Evolutionary conservation across 2,888 invertebrate species (phyloP).

Genomic region (Coenonympha glycerion): DNA sequence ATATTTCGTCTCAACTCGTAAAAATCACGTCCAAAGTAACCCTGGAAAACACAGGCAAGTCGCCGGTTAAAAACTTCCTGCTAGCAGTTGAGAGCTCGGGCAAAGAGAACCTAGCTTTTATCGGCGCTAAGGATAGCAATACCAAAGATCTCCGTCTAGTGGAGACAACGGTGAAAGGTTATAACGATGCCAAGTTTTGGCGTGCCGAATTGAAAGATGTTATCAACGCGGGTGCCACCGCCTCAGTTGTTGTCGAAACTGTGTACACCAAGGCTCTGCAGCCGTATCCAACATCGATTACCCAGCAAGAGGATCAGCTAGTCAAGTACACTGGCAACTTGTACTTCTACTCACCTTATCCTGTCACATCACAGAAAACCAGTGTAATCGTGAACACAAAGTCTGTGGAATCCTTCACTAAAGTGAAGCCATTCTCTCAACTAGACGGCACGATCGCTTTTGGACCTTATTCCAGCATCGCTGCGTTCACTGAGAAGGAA

Average conservation of each 20-base stretch:
- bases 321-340: conserved; percentile 91
- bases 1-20: conserved; percentile 91
- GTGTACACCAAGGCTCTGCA: conserved; percentile 84
- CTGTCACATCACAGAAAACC: conserved; percentile 86
- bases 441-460: conserved; percentile 88
- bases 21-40: conserved; percentile 87
- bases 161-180: conserved; percentile 70
- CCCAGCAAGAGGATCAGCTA: conserved; percentile 95
- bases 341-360: conserved; percentile 89
- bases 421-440: conserved; percentile 86
- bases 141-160: conserved; percentile 76
- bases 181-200: conserved; percentile 70
- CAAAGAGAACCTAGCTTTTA: conserved; percentile 81
- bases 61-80: conserved; percentile 81
- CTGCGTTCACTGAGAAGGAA: conserved; percentile 76
- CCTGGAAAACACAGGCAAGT: conserved; percentile 87
- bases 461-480: conserved; percentile 89
- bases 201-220: conserved; percentile 78
- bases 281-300: conserved; percentile 91
- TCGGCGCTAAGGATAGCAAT: conserved; percentile 80
- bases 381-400: conserved; percentile 84
- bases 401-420: conserved; percentile 87
- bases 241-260: conserved; percentile 80
- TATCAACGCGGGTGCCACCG: conserved; percentile 75
- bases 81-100: conserved; percentile 80